These are phyloP conservation scores for Pristis pectinata DNA, from an alignment of 2,797 vertebrate genomes.

Conservation along the genomic window DNA sequence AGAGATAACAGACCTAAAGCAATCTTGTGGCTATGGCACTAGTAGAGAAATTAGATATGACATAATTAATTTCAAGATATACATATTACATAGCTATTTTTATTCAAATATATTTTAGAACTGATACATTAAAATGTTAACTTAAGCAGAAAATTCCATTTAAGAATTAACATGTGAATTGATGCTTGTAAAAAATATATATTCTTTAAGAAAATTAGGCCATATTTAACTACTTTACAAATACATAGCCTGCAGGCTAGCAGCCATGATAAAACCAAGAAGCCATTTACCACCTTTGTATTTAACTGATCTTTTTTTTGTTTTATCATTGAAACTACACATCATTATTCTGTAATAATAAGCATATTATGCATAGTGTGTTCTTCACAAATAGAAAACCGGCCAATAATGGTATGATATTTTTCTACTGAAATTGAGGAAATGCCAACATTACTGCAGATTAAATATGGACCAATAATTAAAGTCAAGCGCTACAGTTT, in stretches of 20 bases:
- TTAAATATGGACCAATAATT: background rate
- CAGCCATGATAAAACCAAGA: background rate
- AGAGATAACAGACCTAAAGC: conserved; percentile 28
- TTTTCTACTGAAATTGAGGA: background rate
- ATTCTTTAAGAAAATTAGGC: background rate
- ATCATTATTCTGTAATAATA: background rate
- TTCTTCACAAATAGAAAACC: background rate
- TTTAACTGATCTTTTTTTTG: background rate
- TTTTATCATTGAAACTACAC: background rate
- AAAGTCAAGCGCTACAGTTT: background rate
- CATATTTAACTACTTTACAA: background rate
- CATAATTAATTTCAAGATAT: background rate
- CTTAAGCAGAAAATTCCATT: background rate
- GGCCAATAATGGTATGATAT: background rate
- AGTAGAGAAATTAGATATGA: background rate
- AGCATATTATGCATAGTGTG: background rate
- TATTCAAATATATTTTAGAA: background rate
- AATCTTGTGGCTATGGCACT: background rate
- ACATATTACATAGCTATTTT: background rate
- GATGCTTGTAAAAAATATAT: background rate
- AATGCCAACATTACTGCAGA: background rate
- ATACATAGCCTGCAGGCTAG: background rate
- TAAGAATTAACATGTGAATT: background rate
- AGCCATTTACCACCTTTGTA: background rate
- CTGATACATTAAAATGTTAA: background rate